A percentile compares a stretch with the other conserved stretches of the same genome.
Conservation (phyloP, 30 jellyfish, hydroid and myxozoan species). For the Turritopsis dohrnii region DNA sequence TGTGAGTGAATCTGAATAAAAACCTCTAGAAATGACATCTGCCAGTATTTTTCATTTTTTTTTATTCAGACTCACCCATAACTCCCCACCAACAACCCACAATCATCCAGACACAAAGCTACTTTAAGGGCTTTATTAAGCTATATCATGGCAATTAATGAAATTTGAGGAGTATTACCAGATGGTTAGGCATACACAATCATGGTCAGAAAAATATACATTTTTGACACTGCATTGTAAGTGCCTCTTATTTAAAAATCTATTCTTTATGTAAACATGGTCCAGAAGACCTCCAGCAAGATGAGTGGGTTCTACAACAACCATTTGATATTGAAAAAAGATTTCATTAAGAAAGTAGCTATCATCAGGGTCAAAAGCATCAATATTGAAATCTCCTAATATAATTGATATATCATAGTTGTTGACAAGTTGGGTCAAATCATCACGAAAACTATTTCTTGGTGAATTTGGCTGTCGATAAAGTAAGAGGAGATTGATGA, state of each 20-base stretch:
- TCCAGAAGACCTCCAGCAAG: slow-evolving; percentile 8
- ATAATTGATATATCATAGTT: neutral
- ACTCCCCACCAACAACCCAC: too few relatives aligned
- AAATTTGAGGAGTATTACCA: too few relatives aligned
- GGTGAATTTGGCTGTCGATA: neutral
- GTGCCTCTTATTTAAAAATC: neutral
- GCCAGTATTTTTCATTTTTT: too few relatives aligned
- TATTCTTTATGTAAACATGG: neutral
- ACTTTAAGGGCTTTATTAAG: too few relatives aligned
- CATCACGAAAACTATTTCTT: neutral
- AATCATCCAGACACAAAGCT: too few relatives aligned
- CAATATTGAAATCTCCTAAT: neutral
- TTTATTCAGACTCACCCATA: too few relatives aligned
- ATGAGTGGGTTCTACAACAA: slow-evolving; percentile 10
- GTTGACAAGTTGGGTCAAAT: neutral
- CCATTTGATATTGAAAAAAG: neutral
- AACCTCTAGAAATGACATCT: too few relatives aligned
- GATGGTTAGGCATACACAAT: too few relatives aligned
- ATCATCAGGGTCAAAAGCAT: slow-evolving; percentile 2
- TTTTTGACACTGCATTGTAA: neutral
- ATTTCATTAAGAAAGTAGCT: neutral
- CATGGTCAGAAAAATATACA: neutral
- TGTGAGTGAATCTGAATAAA: too few relatives aligned
- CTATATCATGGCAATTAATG: too few relatives aligned
- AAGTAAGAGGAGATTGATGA: neutral